phyloP scores from a whole-genome alignment of 2,113 vertebrate genomes.

The Syngnathoides biaculeatus region DNA sequence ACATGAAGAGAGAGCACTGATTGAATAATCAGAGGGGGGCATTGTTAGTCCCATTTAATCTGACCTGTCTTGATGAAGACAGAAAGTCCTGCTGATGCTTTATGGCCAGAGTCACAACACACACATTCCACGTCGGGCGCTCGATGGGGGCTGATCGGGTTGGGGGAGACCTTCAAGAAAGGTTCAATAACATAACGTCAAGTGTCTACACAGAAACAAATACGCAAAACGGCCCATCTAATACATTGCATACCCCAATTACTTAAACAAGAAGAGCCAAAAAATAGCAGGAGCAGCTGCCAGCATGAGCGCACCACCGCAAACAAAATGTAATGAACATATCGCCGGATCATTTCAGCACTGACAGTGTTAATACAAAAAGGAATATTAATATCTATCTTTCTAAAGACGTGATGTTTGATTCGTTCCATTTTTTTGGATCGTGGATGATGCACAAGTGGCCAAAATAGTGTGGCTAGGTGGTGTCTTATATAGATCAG shows the following conservation, averaged over 20 bases:
- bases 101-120: slow-evolving; percentile 30
- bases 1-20: slow-evolving; percentile 70
- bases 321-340: not conserved
- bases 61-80: slow-evolving; percentile 25
- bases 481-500: too few relatives aligned
- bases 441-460: too few relatives aligned
- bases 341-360: not conserved
- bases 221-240: slow-evolving; percentile 45
- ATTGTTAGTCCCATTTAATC: slow-evolving; percentile 21
- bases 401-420: not conserved
- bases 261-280: not conserved
- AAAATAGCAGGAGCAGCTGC: not conserved
- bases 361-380: too few relatives aligned
- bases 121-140: slow-evolving; percentile 10
- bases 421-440: too few relatives aligned
- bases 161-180: slow-evolving; percentile 20
- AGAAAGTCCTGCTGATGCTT: slow-evolving; percentile 32
- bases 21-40: slow-evolving; percentile 53
- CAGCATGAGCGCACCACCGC: not conserved
- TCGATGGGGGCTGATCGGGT: slow-evolving; percentile 30
- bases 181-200: slow-evolving; percentile 56
- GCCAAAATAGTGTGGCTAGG: too few relatives aligned
- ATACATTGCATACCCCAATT: slow-evolving; percentile 37
- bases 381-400: not conserved
- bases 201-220: slow-evolving; percentile 61